Evolutionary conservation across 2,888 invertebrate genomes (phyloP).

Genomic region (Pyrrhia umbra): DNA sequence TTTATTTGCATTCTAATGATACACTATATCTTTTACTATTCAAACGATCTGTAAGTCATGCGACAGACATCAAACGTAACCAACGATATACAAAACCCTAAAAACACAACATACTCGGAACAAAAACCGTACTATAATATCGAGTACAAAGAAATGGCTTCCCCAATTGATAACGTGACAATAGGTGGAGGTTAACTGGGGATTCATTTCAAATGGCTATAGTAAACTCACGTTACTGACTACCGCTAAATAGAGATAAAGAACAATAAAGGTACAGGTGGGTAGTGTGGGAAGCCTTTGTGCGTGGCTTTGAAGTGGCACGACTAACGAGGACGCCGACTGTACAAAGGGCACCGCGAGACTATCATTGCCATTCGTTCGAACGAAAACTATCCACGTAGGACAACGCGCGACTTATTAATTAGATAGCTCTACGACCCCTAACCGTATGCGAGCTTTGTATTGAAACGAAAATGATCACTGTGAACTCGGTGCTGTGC

Average conservation of each 20-base stretch:
- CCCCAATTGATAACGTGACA: conserved; percentile 44
- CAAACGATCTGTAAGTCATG: too few relatives aligned
- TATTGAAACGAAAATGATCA: conserved; percentile 35
- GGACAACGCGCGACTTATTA: conserved; percentile 55
- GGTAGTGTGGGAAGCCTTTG: conserved; percentile 56
- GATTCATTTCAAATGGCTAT: conserved; percentile 45
- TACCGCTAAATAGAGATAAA: conserved; percentile 65
- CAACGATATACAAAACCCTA: background rate
- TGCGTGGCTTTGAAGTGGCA: conserved; percentile 73
- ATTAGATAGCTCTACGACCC: conserved; percentile 55
- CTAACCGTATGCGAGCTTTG: conserved; percentile 24
- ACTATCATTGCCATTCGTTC: conserved; percentile 67
- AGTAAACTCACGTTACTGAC: conserved; percentile 48
- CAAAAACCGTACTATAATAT: conserved; percentile 21
- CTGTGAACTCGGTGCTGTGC: conserved; percentile 7
- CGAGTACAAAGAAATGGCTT: conserved; percentile 29
- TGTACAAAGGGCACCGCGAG: conserved; percentile 70
- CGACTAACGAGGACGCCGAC: conserved; percentile 73
- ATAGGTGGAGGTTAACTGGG: conserved; percentile 45
- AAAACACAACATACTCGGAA: conserved; percentile 13
- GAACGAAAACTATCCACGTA: conserved; percentile 64
- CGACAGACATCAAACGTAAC: too few relatives aligned
- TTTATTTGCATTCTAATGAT: too few relatives aligned
- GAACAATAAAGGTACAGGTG: conserved; percentile 67
- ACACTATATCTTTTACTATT: too few relatives aligned